Evolutionary conservation across 1,140 invertebrate genomes (phyloP).

Genomic region (Geopemphigus sp.): DNA sequence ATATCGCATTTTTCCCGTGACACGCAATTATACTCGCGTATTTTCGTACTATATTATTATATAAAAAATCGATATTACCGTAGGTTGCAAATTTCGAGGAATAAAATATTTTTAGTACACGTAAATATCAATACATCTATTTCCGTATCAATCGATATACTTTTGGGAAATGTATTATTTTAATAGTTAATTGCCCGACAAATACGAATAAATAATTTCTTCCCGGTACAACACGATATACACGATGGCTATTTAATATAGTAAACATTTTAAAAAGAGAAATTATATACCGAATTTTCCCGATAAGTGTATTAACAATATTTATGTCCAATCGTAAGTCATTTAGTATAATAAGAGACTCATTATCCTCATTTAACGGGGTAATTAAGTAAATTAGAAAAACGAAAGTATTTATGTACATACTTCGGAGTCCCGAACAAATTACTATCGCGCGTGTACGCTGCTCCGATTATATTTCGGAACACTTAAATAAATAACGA

Average conservation of each 20-base stretch:
- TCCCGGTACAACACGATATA: no score
- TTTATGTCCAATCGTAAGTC: not conserved
- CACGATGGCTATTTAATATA: no score
- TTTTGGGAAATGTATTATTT: not conserved
- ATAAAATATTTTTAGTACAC: not conserved
- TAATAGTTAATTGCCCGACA: not conserved
- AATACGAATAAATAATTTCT: not conserved
- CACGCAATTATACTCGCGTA: slow-evolving; percentile 9
- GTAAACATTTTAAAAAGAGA: not conserved
- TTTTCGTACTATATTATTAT: slow-evolving; percentile 17
- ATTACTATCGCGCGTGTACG: no score
- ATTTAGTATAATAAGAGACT: not conserved
- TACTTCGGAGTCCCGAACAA: no score
- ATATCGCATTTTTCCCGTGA: not conserved
- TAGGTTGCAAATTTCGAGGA: not conserved
- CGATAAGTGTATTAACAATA: not conserved
- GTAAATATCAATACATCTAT: not conserved
- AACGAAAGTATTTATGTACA: no score
- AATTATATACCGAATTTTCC: not conserved
- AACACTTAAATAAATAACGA: no score
- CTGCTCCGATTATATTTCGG: no score
- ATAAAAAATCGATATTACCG: not conserved
- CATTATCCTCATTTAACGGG: not conserved
- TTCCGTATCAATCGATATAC: not conserved
- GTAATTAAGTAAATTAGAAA: not conserved